Percentiles rank a stretch among this genome's conserved stretches.
Conservation (phyloP, 2,888 invertebrate species). For the Protonemura montana region DNA sequence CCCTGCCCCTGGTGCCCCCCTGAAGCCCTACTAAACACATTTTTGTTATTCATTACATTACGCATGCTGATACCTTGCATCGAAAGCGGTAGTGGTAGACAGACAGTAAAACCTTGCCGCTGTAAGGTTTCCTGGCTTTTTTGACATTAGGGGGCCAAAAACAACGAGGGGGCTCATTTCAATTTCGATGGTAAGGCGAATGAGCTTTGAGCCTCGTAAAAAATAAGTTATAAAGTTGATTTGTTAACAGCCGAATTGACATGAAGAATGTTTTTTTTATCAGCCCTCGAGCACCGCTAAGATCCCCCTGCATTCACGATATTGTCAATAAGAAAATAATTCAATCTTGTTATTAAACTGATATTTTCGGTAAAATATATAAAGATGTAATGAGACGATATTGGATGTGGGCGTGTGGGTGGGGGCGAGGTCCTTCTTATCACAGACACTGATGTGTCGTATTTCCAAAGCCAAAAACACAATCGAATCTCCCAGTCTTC, state of each 20-base stretch:
- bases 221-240: neutral
- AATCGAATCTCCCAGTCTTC: neutral
- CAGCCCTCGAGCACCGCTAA: neutral
- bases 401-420: neutral
- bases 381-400: neutral
- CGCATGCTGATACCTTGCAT: neutral
- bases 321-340: no score
- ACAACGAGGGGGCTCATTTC: neutral
- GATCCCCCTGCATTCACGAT: neutral
- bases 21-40: neutral
- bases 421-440: neutral
- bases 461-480: neutral
- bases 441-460: neutral
- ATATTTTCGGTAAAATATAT: neutral
- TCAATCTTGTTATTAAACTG: no score
- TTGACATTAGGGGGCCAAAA: neutral
- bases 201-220: neutral
- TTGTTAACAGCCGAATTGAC: neutral
- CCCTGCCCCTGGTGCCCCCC: no score
- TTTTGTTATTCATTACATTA: slow-evolving; percentile 12
- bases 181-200: neutral
- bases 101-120: neutral
- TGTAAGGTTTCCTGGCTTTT: neutral
- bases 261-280: neutral
- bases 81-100: neutral